Evolutionary conservation across 1,140 invertebrate genomes (phyloP).

Genomic region (Gryon sp.): DNA sequence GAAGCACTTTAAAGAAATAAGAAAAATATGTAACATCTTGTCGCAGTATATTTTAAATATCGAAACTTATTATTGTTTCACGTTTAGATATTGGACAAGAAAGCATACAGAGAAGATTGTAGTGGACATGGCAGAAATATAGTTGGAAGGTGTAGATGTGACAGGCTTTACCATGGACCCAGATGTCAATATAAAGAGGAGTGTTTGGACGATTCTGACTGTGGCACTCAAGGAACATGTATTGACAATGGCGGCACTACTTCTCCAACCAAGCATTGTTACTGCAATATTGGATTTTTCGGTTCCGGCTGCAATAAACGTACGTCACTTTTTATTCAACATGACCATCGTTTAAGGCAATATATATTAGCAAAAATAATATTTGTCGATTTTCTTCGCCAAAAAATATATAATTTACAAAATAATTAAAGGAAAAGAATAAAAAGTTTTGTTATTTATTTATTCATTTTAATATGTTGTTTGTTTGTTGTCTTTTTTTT

Average conservation of each 20-base stretch:
- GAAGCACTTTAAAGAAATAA: too few relatives aligned
- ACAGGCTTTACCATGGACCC: constrained; percentile 88
- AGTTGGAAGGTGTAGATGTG: constrained; percentile 89
- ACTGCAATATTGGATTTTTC: constrained; percentile 93
- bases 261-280: constrained; percentile 91
- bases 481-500: too few relatives aligned
- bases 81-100: constrained; percentile 78
- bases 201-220: constrained; percentile 90
- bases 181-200: constrained; percentile 92
- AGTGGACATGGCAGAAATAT: constrained; percentile 89
- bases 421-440: too few relatives aligned
- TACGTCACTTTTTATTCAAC: constrained; percentile 75
- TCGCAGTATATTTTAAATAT: neutral
- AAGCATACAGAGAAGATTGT: constrained; percentile 89
- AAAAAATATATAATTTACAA: too few relatives aligned
- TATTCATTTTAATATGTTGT: too few relatives aligned
- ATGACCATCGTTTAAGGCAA: neutral
- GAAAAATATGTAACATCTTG: too few relatives aligned
- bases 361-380: too few relatives aligned
- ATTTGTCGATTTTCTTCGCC: too few relatives aligned
- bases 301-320: constrained; percentile 88
- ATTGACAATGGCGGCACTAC: constrained; percentile 88
- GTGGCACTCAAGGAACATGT: constrained; percentile 91
- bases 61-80: neutral
- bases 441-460: too few relatives aligned